Evolutionary conservation across 2,797 vertebrate genomes (phyloP), one percentile per base, ranked within the genome.

Genomic region (Kryptolebias ocellatus): DNA sequence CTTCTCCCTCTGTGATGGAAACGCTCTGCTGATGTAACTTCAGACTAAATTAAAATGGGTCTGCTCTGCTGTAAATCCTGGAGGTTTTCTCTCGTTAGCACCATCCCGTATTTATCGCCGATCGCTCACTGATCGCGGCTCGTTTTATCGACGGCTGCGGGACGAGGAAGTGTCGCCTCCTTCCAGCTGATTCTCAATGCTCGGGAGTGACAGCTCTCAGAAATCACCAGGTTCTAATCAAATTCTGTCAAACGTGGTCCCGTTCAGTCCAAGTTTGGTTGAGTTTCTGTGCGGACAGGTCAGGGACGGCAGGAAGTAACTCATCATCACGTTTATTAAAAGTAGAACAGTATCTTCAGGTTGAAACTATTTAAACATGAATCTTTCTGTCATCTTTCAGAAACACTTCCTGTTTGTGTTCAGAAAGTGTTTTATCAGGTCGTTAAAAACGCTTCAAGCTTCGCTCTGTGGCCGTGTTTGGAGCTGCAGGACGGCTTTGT

Each of bases 101-200:
- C 15, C 14, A 24, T 60, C 58, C 63, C 60, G 64, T 66, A 74
- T 75, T 70, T 67, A 80, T 34, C 29, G 5, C 27, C 45, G 53
- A 58, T 65, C 2, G 1, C 39, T 45, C 78, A 84, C 86, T 79
- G 87, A 86, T 87, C 54, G 39, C 51, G 20, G 51, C 58, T 62
- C 18, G 12, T 29, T 67, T 66, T 69, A 83, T 87, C 6, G 70
- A 70, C 24, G 49, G 27, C 10, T 37, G 52, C 29, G 17, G 72
- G 68, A 67, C 69, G 66, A 78, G 65, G 27, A 80, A 67, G 74
- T 62, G 75, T 69, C 73, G 67, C 60, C 64, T 47, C 46, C 11
- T 24, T 12, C 24, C 49, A 27, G 9, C 18, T n/a, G n/a, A 18
- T 49, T 18, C 46, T 31, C 14, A 28, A 3, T 28, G 3, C 4